phyloP scores from a whole-genome alignment of 2,888 invertebrate genomes.

The Diploptera punctata region DNA sequence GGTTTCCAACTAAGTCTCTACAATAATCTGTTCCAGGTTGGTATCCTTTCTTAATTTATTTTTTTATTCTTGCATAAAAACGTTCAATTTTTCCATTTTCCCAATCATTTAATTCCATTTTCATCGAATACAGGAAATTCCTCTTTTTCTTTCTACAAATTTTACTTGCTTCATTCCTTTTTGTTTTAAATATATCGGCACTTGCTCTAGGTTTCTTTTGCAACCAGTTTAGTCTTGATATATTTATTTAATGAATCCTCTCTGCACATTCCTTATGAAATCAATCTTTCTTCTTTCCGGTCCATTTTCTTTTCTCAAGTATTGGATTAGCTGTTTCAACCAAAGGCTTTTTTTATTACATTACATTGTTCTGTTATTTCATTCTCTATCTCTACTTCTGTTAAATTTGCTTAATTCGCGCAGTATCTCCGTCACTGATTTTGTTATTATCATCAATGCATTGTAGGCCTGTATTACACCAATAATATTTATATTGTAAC shows the following conservation, averaged over 20 bases:
- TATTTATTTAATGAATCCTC: neutral
- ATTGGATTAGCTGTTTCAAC: neutral
- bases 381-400: too few relatives aligned
- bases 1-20: neutral
- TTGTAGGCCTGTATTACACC: too few relatives aligned
- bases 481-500: too few relatives aligned
- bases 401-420: too few relatives aligned
- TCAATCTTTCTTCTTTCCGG: neutral
- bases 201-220: neutral
- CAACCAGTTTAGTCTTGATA: too few relatives aligned
- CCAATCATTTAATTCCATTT: too few relatives aligned
- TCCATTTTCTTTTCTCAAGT: neutral
- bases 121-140: neutral
- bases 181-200: neutral
- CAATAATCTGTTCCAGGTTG: neutral
- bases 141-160: neutral
- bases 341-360: neutral
- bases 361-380: too few relatives aligned
- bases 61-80: too few relatives aligned
- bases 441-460: too few relatives aligned
- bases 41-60: neutral
- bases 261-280: neutral
- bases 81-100: too few relatives aligned
- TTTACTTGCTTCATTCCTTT: neutral
- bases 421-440: too few relatives aligned